phyloP scores from a whole-genome alignment of 2,113 vertebrate species.

The Microtus ochrogaster region DNA sequence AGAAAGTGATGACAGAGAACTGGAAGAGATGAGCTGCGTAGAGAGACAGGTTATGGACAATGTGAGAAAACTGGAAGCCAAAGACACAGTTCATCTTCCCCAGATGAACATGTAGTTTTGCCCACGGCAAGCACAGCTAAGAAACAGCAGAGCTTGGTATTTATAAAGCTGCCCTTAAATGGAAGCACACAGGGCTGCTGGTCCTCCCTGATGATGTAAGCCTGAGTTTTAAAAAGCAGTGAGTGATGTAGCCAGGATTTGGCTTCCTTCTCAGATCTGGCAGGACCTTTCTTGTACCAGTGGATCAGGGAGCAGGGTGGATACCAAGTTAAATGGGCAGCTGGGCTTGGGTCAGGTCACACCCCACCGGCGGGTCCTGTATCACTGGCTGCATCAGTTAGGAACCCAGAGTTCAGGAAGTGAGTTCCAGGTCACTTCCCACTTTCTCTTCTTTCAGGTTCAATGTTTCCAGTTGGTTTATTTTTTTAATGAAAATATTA shows the following conservation, averaged over 20 bases:
- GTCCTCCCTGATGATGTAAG: background rate
- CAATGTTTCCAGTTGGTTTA: background rate
- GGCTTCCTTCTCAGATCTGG: background rate
- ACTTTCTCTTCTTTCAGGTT: background rate
- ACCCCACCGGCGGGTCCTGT: background rate
- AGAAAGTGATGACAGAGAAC: background rate
- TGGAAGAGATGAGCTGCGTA: background rate
- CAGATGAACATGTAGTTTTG: background rate
- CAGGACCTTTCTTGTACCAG: background rate
- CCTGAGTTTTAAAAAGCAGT: background rate
- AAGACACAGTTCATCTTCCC: background rate
- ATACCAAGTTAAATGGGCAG: background rate
- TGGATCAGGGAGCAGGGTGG: background rate
- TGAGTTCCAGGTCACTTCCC: background rate
- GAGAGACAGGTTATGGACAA: background rate
- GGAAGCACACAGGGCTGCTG: background rate
- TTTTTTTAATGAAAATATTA: too few relatives aligned
- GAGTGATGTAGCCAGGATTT: background rate
- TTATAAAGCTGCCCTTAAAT: constrained; percentile 6
- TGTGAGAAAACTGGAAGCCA: background rate
- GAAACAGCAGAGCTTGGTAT: background rate
- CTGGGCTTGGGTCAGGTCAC: background rate
- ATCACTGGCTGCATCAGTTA: background rate
- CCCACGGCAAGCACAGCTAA: background rate
- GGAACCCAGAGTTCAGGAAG: background rate